Evolutionary conservation across 2,888 invertebrate species (phyloP).

Genomic region (Phrixothrix hirtus): DNA sequence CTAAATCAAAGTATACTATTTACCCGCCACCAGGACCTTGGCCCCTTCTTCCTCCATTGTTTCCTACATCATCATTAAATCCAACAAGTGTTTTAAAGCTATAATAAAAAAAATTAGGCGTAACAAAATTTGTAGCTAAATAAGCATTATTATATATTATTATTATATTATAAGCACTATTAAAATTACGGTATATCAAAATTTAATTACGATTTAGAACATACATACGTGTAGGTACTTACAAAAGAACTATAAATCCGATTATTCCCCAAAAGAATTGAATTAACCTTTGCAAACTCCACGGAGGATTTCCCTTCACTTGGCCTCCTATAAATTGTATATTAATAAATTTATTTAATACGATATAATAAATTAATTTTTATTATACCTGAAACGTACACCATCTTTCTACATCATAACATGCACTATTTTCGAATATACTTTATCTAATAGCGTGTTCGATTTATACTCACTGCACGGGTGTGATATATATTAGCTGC

Average conservation of each 20-base stretch:
- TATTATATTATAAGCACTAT: too few species aligned
- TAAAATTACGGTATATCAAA: too few species aligned
- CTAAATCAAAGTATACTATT: not conserved
- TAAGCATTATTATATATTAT: too few species aligned
- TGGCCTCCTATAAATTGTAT: conserved; percentile 57
- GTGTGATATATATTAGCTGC: too few species aligned
- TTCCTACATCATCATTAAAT: too few species aligned
- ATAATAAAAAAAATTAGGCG: too few species aligned
- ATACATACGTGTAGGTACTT: conserved; percentile 49
- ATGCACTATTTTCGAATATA: too few species aligned
- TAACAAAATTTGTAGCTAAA: too few species aligned
- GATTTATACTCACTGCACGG: too few species aligned
- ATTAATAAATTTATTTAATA: too few species aligned
- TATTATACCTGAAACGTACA: conserved; percentile 37
- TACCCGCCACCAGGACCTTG: conserved; percentile 33
- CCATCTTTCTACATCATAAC: too few species aligned
- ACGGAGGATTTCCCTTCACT: conserved; percentile 57
- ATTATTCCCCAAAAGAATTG: conserved; percentile 61
- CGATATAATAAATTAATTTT: conserved; percentile 2
- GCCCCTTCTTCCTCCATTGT: conserved; percentile 39
- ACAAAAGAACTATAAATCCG: conserved; percentile 62
- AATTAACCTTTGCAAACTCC: conserved; percentile 55
- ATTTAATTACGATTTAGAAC: not conserved
- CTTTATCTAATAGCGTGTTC: too few species aligned
- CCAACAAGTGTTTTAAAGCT: conserved; percentile 48